phyloP scores from a whole-genome alignment of 2,113 vertebrate species.

The Chloebia gouldiae region DNA sequence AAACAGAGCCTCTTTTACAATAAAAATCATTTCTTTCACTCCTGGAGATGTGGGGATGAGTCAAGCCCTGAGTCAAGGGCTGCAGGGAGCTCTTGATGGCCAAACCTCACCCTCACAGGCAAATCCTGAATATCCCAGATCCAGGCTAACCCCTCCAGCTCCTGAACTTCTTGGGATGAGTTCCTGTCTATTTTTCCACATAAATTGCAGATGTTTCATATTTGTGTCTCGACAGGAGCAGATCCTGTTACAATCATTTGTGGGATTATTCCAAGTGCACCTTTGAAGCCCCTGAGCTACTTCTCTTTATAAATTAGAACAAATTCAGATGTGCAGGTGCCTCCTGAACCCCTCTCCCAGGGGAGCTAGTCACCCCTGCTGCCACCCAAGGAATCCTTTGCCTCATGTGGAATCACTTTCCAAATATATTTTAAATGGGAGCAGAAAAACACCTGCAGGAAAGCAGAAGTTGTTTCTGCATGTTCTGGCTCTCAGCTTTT shows the following conservation, averaged over 20 bases:
- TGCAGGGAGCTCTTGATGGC: neutral
- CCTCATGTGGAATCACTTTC: neutral
- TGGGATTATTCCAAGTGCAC: neutral
- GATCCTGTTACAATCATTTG: too few relatives aligned
- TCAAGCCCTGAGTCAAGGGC: neutral
- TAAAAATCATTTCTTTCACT: fast-evolving
- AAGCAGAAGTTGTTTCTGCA: neutral
- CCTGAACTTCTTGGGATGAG: neutral
- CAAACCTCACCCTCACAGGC: neutral
- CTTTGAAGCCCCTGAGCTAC: neutral
- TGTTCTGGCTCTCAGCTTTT: neutral
- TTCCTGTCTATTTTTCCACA: neutral
- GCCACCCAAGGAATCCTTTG: neutral
- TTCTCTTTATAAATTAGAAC: neutral
- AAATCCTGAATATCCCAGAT: neutral
- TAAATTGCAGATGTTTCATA: neutral
- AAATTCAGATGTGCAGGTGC: neutral
- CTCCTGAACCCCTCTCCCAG: too few relatives aligned
- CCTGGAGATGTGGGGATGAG: neutral
- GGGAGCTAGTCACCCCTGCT: neutral
- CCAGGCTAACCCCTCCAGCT: neutral
- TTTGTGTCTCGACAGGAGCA: neutral
- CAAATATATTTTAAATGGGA: neutral
- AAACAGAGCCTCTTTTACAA: neutral
- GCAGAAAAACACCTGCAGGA: neutral